Conservation (phyloP, 1,140 invertebrate species). For the Caenorhabditis latens region DNA sequence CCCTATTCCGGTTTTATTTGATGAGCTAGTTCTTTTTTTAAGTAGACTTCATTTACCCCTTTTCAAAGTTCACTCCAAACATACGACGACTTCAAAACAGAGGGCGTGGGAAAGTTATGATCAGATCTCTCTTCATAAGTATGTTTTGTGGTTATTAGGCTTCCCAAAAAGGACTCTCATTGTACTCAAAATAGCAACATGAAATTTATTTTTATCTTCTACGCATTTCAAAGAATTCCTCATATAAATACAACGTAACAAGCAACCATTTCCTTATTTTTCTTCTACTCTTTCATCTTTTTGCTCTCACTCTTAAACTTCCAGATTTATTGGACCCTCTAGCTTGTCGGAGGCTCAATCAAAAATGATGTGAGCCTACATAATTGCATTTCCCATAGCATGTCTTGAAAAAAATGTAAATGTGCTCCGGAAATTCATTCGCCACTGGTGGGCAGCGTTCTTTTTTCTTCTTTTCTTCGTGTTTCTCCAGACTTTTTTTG, state of each 20-base stretch:
- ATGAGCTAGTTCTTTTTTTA: neutral
- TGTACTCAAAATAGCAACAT: slow-evolving; percentile 5
- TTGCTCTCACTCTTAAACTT: neutral
- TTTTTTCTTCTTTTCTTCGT: slow-evolving; percentile 16
- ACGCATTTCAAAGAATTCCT: neutral
- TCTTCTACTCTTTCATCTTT: neutral
- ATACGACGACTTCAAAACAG: slow-evolving; percentile 15
- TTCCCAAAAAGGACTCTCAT: neutral
- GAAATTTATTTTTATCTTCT: neutral
- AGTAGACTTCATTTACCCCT: slow-evolving; percentile 16
- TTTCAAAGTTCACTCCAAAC: slow-evolving; percentile 22
- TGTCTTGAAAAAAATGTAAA: slow-evolving; percentile 53
- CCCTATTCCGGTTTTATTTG: neutral
- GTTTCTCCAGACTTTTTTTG: slow-evolving; percentile 24
- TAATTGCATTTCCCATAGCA: slow-evolving; percentile 54
- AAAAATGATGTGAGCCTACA: slow-evolving; percentile 51
- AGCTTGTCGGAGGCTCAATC: slow-evolving; percentile 1
- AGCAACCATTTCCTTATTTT: neutral
- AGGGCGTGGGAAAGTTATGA: slow-evolving; percentile 28
- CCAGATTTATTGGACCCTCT: neutral
- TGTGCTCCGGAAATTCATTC: slow-evolving; percentile 55
- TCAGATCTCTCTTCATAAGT: slow-evolving; percentile 2
- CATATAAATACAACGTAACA: neutral
- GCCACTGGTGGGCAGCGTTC: slow-evolving; percentile 39
- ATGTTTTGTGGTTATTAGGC: slow-evolving; percentile 29